Evolutionary conservation across 2,797 vertebrate genomes (phyloP).

Genomic region (Epinephelus malabaricus): DNA sequence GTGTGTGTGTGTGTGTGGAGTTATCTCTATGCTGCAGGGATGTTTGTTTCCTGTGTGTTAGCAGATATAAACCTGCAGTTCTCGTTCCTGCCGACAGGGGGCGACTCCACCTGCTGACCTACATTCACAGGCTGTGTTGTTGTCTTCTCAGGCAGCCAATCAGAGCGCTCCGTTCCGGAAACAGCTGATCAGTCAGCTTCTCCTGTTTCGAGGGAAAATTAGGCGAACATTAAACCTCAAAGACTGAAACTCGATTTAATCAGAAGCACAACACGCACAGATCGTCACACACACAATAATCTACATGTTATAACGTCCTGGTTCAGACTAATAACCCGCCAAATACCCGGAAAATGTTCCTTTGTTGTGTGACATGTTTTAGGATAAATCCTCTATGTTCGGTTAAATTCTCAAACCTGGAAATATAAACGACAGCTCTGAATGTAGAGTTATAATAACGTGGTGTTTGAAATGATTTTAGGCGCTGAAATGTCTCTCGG

Average conservation of each 20-base stretch:
- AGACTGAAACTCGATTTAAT: background rate
- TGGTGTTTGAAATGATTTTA: too few species aligned
- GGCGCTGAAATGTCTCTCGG: too few species aligned
- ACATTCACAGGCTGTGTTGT: background rate
- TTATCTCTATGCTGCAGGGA: too few species aligned
- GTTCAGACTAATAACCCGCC: background rate
- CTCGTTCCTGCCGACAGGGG: background rate
- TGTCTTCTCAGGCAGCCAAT: background rate
- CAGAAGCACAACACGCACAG: too few species aligned
- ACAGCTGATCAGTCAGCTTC: conserved; percentile 4
- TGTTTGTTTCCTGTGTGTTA: too few species aligned
- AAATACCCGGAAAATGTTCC: background rate
- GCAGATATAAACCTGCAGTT: background rate
- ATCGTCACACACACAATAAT: too few species aligned
- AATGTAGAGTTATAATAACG: too few species aligned
- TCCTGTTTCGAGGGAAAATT: background rate
- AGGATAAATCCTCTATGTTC: too few species aligned
- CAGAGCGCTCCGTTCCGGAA: background rate
- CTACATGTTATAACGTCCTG: too few species aligned
- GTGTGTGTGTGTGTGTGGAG: background rate
- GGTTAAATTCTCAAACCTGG: too few species aligned
- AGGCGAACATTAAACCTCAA: rapidly evolving
- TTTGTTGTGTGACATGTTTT: too few species aligned
- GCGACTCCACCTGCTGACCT: background rate
- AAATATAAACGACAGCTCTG: too few species aligned